phyloP scores from a whole-genome alignment of 92 coral and sea anemone genomes.

The Zoanthus sansibaricus region DNA sequence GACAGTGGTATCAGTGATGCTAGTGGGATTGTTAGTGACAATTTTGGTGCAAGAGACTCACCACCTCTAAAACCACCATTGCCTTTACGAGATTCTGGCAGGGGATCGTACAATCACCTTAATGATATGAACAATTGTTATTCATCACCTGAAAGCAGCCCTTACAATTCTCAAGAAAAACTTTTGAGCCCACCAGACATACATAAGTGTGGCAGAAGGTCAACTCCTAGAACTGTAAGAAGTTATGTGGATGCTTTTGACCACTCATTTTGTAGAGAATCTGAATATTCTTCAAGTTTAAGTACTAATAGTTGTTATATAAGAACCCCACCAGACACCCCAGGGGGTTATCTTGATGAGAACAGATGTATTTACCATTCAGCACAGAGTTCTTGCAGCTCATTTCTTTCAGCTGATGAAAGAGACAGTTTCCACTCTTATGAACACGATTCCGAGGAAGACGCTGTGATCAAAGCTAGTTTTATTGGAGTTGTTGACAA shows the following conservation, averaged over 20 bases:
- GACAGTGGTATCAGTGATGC: conserved; percentile 99
- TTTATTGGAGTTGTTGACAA: conserved; percentile 78
- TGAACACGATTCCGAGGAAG: conserved; percentile 61
- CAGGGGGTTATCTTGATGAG: conserved; percentile 72
- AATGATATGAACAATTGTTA: conserved; percentile 62
- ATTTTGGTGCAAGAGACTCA: conserved; percentile 65
- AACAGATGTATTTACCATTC: conserved; percentile 60
- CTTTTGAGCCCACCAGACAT: conserved; percentile 65
- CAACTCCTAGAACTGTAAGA: conserved; percentile 42
- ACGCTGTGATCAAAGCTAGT: conserved; percentile 75
- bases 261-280: conserved; percentile 63
- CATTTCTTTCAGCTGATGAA: conserved; percentile 81
- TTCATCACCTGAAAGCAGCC: conserved; percentile 48
- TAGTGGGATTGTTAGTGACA: conserved; percentile 73
- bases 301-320: conserved; percentile 60
- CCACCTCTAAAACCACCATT: conserved; percentile 72
- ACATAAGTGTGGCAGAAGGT: conserved; percentile 35
- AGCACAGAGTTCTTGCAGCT: conserved; percentile 77
- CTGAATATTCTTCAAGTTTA: conserved; percentile 74
- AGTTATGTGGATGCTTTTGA: conserved; percentile 29
- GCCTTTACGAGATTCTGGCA: conserved; percentile 85
- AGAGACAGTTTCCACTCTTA: conserved; percentile 59
- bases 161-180: conserved; percentile 52
- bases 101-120: conserved; percentile 84
- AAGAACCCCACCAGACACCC: conserved; percentile 70